Base-by-base conservation (phyloP, 2,113 vertebrate genomes). In the Stigmatopora argus region DNA sequence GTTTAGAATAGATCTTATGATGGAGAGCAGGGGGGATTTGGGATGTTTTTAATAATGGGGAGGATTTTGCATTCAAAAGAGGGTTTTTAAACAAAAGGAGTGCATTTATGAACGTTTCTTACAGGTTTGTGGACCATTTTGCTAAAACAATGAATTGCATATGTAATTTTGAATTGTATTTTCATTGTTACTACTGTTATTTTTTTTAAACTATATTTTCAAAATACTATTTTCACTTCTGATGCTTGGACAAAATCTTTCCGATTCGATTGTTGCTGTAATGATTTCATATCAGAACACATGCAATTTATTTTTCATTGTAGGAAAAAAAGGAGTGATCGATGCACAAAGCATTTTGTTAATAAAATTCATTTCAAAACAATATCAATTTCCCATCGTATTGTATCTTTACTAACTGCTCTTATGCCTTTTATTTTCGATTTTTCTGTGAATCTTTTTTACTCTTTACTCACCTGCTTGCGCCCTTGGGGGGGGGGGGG, bases 401-500 rank as follows among this genome's bases (percentile, higher is more conserved):
- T 41, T 41, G 38, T 41, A 41, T 41, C 9, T 41, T 41, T 41
- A 41, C 38, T 7, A 41, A 41, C 38, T 41, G 5, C 7, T 41
- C 7, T 41, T 41, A 41, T 10, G 9, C 38, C 38, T 8, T 9
- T 41, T 41, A 41, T 41, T 41, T 41, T 41, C 38, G 35, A 41
- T 41, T 41, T 41, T 41, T 41, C 7, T 8, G 38, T 41, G 38
- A 41, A 7, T 10, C 7, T 10, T 41, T 41, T 7, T 7, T 46
- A 46, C 13, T 53, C 3, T 61, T 67, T 77, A 81, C 82, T 86
- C 84, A 86, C 87, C 82, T 85, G 79, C 74, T 60, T 67, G 78
- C 69, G 78, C 83, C 83, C 83, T 76, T 73, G 58, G 77, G 82
- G 78, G 83, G 82, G 74, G 26, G 77, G 82, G 78, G 83, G 82